These are phyloP conservation scores for Megaptera novaeangliae DNA, from an alignment of 2,113 vertebrate species.

Conservation along the genomic window DNA sequence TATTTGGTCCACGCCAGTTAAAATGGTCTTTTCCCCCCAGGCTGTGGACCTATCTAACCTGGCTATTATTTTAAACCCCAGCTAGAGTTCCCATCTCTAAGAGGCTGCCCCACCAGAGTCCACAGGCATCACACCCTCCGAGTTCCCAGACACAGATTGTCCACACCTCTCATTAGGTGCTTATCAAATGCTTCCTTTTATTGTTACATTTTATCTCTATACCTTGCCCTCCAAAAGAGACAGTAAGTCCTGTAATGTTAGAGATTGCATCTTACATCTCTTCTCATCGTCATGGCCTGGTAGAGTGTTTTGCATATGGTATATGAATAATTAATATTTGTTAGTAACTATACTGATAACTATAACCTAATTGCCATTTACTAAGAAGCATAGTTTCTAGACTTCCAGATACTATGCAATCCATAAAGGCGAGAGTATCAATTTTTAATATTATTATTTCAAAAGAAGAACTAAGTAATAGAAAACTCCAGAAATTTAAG, in stretches of 20 bases:
- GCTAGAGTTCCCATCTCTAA: background rate
- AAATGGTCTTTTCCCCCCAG: background rate
- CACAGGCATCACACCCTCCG: background rate
- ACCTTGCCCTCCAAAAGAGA: background rate
- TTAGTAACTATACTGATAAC: background rate
- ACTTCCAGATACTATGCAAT: background rate
- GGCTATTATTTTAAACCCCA: background rate
- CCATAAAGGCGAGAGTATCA: background rate
- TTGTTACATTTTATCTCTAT: background rate
- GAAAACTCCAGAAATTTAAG: background rate
- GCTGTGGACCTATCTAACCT: background rate
- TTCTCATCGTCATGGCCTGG: background rate
- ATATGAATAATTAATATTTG: background rate
- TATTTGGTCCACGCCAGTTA: background rate
- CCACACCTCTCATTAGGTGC: background rate
- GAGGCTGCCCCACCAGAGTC: background rate
- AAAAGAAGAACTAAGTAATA: background rate
- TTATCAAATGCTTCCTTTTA: background rate
- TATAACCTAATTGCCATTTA: background rate
- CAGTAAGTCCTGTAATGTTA: background rate
- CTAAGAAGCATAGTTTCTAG: background rate
- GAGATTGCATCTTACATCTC: background rate
- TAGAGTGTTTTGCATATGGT: background rate
- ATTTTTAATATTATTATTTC: background rate
- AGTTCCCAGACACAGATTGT: background rate